Conservation (phyloP, 1,140 invertebrate species). For the Drosophila willistoni region DNA sequence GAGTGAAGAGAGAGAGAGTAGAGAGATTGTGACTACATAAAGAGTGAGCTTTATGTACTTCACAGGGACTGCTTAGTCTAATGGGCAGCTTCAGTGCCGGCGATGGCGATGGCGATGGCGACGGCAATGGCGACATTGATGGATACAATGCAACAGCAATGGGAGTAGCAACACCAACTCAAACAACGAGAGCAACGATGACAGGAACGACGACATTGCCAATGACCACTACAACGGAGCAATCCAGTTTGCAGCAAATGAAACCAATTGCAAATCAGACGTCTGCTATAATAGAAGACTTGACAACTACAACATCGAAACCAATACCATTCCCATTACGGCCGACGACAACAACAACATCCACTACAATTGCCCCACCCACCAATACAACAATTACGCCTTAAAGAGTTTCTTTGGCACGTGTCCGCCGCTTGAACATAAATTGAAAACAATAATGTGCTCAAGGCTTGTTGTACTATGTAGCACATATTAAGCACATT, state of each 20-base stretch:
- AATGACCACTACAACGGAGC: slow-evolving; percentile 7
- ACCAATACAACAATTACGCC: neutral
- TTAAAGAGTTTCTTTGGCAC: slow-evolving; percentile 16
- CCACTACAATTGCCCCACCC: slow-evolving; percentile 14
- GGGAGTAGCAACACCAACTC: neutral
- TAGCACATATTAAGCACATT: neutral
- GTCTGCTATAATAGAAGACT: slow-evolving; percentile 2
- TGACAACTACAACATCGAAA: neutral
- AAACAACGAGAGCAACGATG: neutral
- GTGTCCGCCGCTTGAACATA: neutral
- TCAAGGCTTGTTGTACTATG: neutral
- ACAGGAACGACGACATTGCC: neutral
- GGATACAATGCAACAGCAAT: slow-evolving; percentile 14
- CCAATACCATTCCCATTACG: neutral
- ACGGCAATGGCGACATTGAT: neutral
- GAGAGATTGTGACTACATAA: neutral
- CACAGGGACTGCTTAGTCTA: slow-evolving; percentile 41
- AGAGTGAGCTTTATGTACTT: slow-evolving; percentile 17
- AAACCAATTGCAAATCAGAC: slow-evolving; percentile 39
- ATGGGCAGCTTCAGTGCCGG: slow-evolving; percentile 33
- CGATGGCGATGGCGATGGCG: slow-evolving; percentile 5
- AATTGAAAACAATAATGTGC: neutral
- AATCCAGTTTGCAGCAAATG: slow-evolving; percentile 28
- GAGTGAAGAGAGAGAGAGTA: neutral
- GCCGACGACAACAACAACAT: neutral